phyloP scores from a whole-genome alignment of 1,140 invertebrate species.

The Ptiloglossa arizonensis region DNA sequence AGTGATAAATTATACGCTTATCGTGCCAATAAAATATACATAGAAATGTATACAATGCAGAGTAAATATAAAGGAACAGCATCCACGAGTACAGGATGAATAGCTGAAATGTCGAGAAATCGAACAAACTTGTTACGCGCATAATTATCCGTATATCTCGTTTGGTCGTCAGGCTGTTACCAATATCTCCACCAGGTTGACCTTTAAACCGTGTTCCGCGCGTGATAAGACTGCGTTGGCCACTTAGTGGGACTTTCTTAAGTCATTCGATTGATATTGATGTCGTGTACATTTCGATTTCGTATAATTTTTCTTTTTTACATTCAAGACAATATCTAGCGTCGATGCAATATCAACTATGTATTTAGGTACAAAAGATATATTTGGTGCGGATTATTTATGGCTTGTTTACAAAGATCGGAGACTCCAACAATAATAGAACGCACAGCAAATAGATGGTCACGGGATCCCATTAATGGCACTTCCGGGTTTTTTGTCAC shows the following conservation, averaged over 20 bases:
- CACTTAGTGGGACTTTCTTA: constrained; percentile 37
- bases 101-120: constrained; percentile 15
- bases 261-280: constrained; percentile 46
- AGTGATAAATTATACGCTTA: no score
- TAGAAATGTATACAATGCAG: background rate
- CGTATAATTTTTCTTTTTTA: background rate
- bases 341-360: no score
- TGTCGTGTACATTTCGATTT: constrained; percentile 30
- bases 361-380: no score
- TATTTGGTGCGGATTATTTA: background rate
- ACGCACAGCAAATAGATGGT: background rate
- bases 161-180: constrained; percentile 51
- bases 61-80: background rate
- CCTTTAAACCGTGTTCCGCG: constrained; percentile 71
- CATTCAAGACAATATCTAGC: background rate
- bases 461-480: background rate
- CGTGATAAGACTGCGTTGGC: constrained; percentile 65
- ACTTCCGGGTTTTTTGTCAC: background rate
- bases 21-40: background rate
- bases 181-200: constrained; percentile 71
- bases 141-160: constrained; percentile 47
- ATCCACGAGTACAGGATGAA: background rate
- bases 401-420: background rate
- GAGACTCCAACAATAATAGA: background rate
- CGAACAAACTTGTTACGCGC: constrained; percentile 33